Evolutionary conservation across 37 sponge, comb jelly and placozoan genomes (phyloP).

Genomic region (Halisarca cf. caerulea): DNA sequence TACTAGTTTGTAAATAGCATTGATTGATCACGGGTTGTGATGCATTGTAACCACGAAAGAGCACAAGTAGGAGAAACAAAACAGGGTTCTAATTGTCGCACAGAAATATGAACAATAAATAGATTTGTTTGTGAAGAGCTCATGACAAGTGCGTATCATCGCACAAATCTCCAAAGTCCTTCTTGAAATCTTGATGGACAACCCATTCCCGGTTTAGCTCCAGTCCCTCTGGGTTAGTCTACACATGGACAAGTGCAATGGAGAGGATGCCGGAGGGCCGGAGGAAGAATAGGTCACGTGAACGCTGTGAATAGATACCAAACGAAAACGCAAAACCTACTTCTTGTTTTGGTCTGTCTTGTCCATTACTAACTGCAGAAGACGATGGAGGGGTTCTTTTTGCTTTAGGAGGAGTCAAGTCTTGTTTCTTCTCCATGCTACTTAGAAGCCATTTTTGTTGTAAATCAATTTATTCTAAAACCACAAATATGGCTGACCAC

Average conservation of each 20-base stretch:
- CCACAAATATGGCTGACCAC: not conserved
- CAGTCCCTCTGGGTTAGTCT: not conserved
- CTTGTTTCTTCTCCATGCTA: slow-evolving; percentile 16
- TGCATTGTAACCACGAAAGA: too few relatives aligned
- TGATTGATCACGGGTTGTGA: too few relatives aligned
- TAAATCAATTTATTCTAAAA: not conserved
- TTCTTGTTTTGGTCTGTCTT: too few relatives aligned
- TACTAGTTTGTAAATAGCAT: not conserved
- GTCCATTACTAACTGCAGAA: not conserved
- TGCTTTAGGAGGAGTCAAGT: slow-evolving; percentile 26
- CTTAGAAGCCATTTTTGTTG: not conserved
- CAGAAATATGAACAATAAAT: too few relatives aligned
- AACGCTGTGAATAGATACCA: too few relatives aligned
- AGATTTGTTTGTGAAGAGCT: too few relatives aligned
- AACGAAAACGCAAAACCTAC: too few relatives aligned
- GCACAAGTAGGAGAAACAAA: too few relatives aligned
- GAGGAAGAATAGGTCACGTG: too few relatives aligned
- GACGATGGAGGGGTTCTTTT: slow-evolving; percentile 11
- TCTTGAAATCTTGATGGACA: slow-evolving; percentile 29
- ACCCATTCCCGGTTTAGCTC: slow-evolving; percentile 11
- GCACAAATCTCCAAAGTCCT: slow-evolving; percentile 18
- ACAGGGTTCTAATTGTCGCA: too few relatives aligned
- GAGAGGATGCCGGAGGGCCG: too few relatives aligned
- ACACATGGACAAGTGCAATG: too few relatives aligned
- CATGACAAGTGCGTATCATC: not conserved